Evolutionary conservation across 1,140 invertebrate genomes (phyloP).

Genomic region (Monochamus saltuarius): DNA sequence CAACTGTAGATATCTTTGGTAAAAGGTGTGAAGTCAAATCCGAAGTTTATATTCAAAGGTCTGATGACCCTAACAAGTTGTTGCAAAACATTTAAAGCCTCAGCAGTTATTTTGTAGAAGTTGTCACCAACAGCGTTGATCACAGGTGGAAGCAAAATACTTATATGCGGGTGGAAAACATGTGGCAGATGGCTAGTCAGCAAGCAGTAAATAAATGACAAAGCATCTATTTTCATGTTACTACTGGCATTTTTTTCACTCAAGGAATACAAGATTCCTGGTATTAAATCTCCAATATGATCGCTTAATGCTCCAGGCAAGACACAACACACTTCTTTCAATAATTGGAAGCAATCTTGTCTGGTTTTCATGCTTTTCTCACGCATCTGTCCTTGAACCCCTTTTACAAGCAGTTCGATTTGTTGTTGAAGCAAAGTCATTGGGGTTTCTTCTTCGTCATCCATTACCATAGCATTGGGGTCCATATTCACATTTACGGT

Average conservation of each 20-base stretch:
- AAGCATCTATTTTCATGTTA: conserved; percentile 98
- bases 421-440: conserved; percentile 70
- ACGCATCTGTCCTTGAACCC: conserved; percentile 86
- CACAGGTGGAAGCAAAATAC: conserved; percentile 82
- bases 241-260: conserved; percentile 93
- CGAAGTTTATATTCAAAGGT: conserved; percentile 69
- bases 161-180: conserved; percentile 79
- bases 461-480: conserved; percentile 69
- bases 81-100: conserved; percentile 90
- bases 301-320: conserved; percentile 84
- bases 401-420: conserved; percentile 72
- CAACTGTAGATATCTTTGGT: conserved; percentile 82
- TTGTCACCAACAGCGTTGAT: conserved; percentile 87
- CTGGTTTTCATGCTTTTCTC: conserved; percentile 94
- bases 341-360: conserved; percentile 86
- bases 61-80: conserved; percentile 93
- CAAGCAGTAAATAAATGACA: conserved; percentile 89
- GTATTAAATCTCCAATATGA: conserved; percentile 82
- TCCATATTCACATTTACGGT: conserved; percentile 65
- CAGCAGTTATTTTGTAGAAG: conserved; percentile 98
- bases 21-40: conserved; percentile 76
- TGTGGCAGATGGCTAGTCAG: conserved; percentile 79
- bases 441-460: conserved; percentile 66
- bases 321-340: conserved; percentile 88
- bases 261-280: conserved; percentile 88